Conservation (phyloP, 2,797 vertebrate genomes). For the Meda fulgida region DNA sequence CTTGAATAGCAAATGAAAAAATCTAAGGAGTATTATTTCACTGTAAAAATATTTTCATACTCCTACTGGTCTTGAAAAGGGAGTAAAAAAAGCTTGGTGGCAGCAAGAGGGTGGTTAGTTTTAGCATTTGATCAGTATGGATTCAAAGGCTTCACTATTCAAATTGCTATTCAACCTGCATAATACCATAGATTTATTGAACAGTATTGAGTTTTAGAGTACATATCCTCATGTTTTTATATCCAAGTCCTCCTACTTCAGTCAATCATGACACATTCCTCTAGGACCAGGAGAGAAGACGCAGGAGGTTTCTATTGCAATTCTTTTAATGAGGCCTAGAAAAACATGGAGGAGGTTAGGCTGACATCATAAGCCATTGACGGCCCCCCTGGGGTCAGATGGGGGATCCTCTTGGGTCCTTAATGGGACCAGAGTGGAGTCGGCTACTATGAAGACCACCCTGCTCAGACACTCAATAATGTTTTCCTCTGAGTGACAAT, state of each 20-base stretch:
- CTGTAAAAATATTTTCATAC: slow-evolving; percentile 51
- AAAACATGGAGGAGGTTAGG: slow-evolving; percentile 43
- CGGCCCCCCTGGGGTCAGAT: slow-evolving; percentile 18
- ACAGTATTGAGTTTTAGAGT: slow-evolving; percentile 49
- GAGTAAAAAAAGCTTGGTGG: slow-evolving; percentile 5
- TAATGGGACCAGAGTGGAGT: slow-evolving; percentile 42
- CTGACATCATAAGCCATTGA: slow-evolving; percentile 45
- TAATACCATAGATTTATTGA: slow-evolving; percentile 70
- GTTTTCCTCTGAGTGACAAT: slow-evolving; percentile 67
- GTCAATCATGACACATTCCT: slow-evolving; percentile 23
- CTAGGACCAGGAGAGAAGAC: slow-evolving; percentile 5
- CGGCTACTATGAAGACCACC: slow-evolving; percentile 51
- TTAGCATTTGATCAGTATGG: slow-evolving; percentile 62
- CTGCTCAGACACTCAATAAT: slow-evolving; percentile 59
- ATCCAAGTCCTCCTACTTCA: slow-evolving; percentile 2
- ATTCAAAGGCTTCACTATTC: slow-evolving; percentile 55
- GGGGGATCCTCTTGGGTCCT: slow-evolving; percentile 29
- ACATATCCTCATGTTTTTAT: slow-evolving; percentile 12
- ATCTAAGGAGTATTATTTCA: slow-evolving; percentile 42
- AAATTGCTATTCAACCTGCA: slow-evolving; percentile 67
- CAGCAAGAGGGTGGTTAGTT: slow-evolving; percentile 26
- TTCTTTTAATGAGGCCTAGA: slow-evolving; percentile 54
- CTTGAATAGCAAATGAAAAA: slow-evolving; percentile 22
- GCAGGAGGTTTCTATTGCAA: slow-evolving; percentile 23
- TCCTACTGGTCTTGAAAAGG: slow-evolving; percentile 46